phyloP scores from a whole-genome alignment of 2,797 vertebrate species.

The Gallirallus australis region DNA sequence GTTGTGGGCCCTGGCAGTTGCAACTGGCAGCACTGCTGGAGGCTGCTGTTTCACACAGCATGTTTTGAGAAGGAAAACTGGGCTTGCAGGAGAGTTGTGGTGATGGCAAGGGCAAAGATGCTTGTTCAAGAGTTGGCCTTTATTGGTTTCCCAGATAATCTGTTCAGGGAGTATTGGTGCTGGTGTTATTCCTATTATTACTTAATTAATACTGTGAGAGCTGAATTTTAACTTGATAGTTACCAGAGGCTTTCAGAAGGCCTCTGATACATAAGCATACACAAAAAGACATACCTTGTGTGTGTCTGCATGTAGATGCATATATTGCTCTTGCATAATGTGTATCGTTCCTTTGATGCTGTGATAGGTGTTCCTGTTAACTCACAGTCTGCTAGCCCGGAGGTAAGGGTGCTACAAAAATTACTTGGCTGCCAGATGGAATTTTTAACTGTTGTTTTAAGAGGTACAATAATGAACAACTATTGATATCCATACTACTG shows the following conservation, averaged over 20 bases:
- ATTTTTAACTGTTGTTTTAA: neutral
- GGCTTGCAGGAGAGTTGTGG: neutral
- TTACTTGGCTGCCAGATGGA: neutral
- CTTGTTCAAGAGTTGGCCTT: neutral
- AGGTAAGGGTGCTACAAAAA: neutral
- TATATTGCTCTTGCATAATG: neutral
- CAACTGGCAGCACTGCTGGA: neutral
- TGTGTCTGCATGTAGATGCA: neutral
- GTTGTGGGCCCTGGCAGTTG: neutral
- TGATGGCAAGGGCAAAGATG: neutral
- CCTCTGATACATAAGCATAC: neutral
- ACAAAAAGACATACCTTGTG: neutral
- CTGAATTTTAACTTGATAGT: neutral
- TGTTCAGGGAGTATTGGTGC: neutral
- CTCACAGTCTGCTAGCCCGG: neutral
- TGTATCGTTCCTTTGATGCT: neutral
- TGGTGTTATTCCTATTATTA: neutral
- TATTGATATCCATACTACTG: neutral
- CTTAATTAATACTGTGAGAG: neutral
- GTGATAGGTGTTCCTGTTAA: accelerated
- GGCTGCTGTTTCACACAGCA: neutral
- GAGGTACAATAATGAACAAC: neutral
- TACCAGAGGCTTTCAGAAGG: neutral
- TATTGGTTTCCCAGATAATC: neutral
- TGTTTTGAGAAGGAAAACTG: neutral